Evolutionary conservation across 2,113 vertebrate species (phyloP), one percentile per base, ranked within the genome.

Genomic region (Balaeniceps rex): DNA sequence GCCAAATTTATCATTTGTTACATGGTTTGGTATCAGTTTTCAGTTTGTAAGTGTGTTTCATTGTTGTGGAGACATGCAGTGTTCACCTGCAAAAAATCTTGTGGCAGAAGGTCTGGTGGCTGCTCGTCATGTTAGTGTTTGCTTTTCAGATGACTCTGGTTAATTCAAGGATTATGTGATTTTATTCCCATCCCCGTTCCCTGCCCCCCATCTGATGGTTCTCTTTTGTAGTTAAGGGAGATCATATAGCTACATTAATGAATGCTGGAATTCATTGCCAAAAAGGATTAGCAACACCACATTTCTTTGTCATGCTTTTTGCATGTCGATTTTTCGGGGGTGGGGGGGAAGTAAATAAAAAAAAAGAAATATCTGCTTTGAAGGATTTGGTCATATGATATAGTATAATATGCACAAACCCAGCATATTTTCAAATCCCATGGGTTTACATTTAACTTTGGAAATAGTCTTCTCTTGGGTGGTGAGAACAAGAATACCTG

Each of bases 361-460:
- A 19, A 29, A 21, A 22, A 31, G 8, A 22, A 42, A 36, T 4
- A 34, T 5, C 14, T 64, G 8, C 31, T 80, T 57, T 33, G 42
- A 11, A 75, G 26, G 11, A 42, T 46, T 47, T 91, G 8, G 10
- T 74, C 3, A 0, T 21, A 15, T 31, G 19, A 42, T 66, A 28
- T 0, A 33, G 3, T 24, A 54, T n/a, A 54, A 71, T 33, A 40
- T n/a, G 40, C 2, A 26, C 36, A 68, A 82, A 55, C 6, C 0
- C 1, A 19, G 9, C 6, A 18, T 69, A 44, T 69, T 52, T 91
- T 64, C 14, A 52, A 11, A 52, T 88, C 9, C 6, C 3, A 7
- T 29, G 15, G 8, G 3, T 60, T 61, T 85, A 8, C 25, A 44
- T 92, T 90, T 85, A 72, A 29, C 17, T 86, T 76, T 52, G 10